Percentiles rank a stretch among this genome's conserved stretches.
Conservation (phyloP, 2,888 invertebrate genomes). For the Lasioglossum marginatum region DNA sequence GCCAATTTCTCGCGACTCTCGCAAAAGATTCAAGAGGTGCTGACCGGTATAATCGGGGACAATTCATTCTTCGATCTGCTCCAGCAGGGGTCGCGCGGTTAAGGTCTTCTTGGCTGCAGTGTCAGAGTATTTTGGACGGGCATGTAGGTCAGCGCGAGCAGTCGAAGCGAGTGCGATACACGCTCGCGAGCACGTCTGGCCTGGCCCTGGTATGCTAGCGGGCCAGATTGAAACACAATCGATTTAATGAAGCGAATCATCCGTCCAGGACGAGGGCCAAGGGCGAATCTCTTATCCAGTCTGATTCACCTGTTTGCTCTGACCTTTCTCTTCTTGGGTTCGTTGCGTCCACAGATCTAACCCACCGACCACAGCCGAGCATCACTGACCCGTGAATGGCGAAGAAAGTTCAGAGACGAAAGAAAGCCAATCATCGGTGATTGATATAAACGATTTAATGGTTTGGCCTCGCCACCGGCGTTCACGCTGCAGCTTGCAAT, state of each 20-base stretch:
- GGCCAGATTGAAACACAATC: constrained; percentile 80
- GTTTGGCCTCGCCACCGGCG: constrained; percentile 32
- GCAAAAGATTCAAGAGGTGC: too few relatives aligned
- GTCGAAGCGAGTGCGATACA: constrained; percentile 36
- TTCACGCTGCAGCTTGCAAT: constrained; percentile 13
- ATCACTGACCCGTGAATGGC: constrained; percentile 52
- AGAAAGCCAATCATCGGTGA: constrained; percentile 67
- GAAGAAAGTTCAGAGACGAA: constrained; percentile 62
- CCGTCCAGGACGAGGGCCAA: constrained; percentile 75
- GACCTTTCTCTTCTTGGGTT: constrained; percentile 42
- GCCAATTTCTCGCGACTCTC: too few relatives aligned
- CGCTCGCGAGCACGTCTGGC: constrained; percentile 57
- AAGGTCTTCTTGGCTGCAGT: constrained; percentile 67
- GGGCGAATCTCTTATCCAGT: constrained; percentile 79
- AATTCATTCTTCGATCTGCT: too few relatives aligned
- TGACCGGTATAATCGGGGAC: too few relatives aligned
- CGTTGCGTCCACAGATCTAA: constrained; percentile 37
- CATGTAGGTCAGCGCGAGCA: constrained; percentile 71
- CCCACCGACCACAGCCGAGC: constrained; percentile 3
- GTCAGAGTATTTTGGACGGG: constrained; percentile 74
- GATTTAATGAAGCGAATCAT: constrained; percentile 80
- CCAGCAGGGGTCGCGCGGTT: constrained; percentile 68
- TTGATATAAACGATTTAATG: constrained; percentile 66
- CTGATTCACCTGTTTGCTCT: constrained; percentile 77
- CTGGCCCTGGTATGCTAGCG: constrained; percentile 57